Evolutionary conservation across 2,797 vertebrate genomes (phyloP).

Genomic region (Sphenopsis melanotis): DNA sequence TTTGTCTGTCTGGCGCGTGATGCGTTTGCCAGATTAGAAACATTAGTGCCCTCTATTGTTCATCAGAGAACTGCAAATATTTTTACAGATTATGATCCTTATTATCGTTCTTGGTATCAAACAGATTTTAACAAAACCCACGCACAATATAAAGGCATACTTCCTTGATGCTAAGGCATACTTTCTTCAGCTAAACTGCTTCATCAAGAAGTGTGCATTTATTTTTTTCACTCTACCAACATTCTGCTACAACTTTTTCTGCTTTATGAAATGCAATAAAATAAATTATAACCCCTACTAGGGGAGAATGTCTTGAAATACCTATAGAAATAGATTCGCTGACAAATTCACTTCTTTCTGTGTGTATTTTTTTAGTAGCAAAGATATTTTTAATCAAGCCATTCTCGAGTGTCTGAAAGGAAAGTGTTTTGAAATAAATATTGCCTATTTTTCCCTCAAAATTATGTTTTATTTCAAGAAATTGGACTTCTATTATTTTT

Average conservation of each 20-base stretch:
- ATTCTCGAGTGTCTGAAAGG: background rate
- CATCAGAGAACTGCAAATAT: constrained; percentile 77
- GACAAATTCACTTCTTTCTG: background rate
- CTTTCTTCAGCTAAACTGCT: background rate
- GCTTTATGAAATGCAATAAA: background rate
- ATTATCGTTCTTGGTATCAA: background rate
- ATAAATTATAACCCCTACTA: background rate
- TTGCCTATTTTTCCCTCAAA: background rate
- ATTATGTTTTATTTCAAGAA: background rate
- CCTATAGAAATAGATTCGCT: background rate
- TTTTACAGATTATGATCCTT: constrained; percentile 29
- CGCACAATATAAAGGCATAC: background rate
- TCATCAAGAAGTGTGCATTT: background rate
- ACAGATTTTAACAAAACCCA: constrained; percentile 34
- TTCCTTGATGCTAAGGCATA: background rate
- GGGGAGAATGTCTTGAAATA: background rate
- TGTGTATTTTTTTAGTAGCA: background rate
- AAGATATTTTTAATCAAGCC: background rate
- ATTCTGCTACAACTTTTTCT: background rate
- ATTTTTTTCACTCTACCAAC: background rate
- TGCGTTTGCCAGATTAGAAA: constrained; percentile 82
- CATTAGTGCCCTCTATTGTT: constrained; percentile 95
- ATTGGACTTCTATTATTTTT: background rate
- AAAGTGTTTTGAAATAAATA: background rate
- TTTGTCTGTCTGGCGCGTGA: constrained; percentile 16